Evolutionary conservation across 1,140 invertebrate genomes (phyloP), one percentile per base, ranked within the genome.

Genomic region (Pseudobourletiella spinata): DNA sequence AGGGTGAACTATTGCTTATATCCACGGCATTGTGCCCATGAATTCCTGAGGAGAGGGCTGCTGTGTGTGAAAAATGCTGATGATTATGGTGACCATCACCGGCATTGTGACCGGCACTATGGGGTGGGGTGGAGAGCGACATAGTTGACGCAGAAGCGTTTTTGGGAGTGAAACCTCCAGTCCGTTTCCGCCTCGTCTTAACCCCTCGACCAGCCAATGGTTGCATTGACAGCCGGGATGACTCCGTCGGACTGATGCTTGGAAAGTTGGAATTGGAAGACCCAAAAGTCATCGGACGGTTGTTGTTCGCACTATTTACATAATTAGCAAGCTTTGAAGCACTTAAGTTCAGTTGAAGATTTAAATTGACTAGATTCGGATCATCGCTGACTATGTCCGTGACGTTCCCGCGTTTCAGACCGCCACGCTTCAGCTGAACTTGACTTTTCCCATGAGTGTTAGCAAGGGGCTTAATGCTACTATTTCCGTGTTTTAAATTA

Each of bases 301-400:
- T 51, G 28, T 25, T 51, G 28, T 25, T 51, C 25, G 3, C n/a
- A 51, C 24, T 51, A 26, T 51, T 51, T 8, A 51, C 48, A 51
- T 26, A 51, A 51, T 51, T 51, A 8, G 48, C 48, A 51, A 51
- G 48, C 28, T 24, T 51, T 24, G 48, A 51, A 51, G 48, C 48
- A 51, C 32, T 55, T 24, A 55, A 18, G 22, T 55, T 55, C 26
- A 55, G 35, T 18, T 55, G 52, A 55, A 55, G 29, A 18, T 39
- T 39, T 30, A 55, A 16, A 32, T 57, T 63, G 61, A 63, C 61
- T 63, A 63, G 61, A 63, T 39, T 57, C 20, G 61, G 18, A 56
- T 61, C 59, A 57, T 55, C 32, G 22, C 24, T 51, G 48, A 51
- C 48, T 51, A 51, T 6, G 24, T 46, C 18, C 6, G 32, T 39